Percentiles rank a stretch among this genome's conserved stretches.
Evolutionary conservation across 2,797 vertebrate species (phyloP).

Genomic region (Rhyacichthys aspro): DNA sequence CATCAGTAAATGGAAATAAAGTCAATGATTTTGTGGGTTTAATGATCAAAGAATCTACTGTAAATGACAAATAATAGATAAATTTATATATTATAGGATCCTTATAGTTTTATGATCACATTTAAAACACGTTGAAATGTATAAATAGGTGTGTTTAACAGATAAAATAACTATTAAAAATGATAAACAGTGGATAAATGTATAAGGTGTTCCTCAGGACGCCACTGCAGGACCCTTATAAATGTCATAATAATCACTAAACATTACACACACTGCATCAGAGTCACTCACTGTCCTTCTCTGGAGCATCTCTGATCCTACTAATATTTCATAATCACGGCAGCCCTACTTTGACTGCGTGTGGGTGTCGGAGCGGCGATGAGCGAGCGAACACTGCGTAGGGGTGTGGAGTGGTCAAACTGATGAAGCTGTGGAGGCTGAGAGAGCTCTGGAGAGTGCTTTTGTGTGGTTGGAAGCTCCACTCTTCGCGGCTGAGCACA

Average conservation of each 20-base stretch:
- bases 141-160: too few species aligned
- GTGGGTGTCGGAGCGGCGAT: constrained; percentile 27
- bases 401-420: constrained; percentile 77
- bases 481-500: constrained; percentile 56
- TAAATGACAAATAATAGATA: too few species aligned
- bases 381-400: constrained; percentile 58
- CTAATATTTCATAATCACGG: neutral
- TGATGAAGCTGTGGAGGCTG: constrained; percentile 78
- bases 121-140: too few species aligned
- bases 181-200: too few species aligned
- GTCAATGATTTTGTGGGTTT: constrained; percentile 16
- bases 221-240: too few species aligned
- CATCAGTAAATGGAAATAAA: too few species aligned
- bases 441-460: constrained; percentile 78
- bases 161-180: too few species aligned
- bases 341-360: neutral
- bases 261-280: too few species aligned
- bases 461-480: constrained; percentile 75
- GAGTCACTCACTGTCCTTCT: neutral
- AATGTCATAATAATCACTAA: too few species aligned
- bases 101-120: too few species aligned
- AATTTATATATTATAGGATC: too few species aligned
- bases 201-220: too few species aligned
- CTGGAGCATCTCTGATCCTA: neutral
- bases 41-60: constrained; percentile 14